Percentiles rank a stretch among this genome's conserved stretches.
phyloP scores from a whole-genome alignment of 2,797 vertebrate genomes.

The Anguilla megastoma region DNA sequence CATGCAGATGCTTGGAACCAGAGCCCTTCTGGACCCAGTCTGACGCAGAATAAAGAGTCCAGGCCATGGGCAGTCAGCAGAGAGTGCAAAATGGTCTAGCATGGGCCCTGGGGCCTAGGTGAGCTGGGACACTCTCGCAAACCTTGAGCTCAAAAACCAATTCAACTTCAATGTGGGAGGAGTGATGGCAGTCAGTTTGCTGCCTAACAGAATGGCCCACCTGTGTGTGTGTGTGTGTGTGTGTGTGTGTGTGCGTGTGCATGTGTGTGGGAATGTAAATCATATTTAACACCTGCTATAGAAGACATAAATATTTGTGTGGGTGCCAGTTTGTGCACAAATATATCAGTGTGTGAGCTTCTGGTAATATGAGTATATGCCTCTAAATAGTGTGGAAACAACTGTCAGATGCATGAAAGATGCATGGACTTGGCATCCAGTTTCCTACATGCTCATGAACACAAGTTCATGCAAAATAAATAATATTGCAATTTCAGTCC shows the following conservation, averaged over 20 bases:
- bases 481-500: not conserved
- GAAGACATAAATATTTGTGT: not conserved
- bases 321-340: not conserved
- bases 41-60: constrained; percentile 67
- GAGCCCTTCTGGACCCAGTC: constrained; percentile 67
- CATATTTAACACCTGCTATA: not conserved
- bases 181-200: not conserved
- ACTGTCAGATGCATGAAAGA: not conserved
- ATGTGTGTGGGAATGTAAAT: not conserved
- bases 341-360: not conserved
- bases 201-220: not conserved
- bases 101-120: not conserved
- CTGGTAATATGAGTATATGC: not conserved
- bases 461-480: not conserved
- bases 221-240: not conserved
- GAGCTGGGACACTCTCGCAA: not conserved
- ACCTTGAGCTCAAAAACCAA: not conserved
- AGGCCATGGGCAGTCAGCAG: constrained; percentile 35
- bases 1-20: constrained; percentile 68
- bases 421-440: not conserved
- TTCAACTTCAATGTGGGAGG: not conserved
- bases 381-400: not conserved
- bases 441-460: not conserved
- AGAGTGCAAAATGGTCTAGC: not conserved
- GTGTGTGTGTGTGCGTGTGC: not conserved